A percentile compares a stretch with the other conserved stretches of the same genome.
Conservation (phyloP, 2,113 vertebrate genomes). For the Notarius lentiginosus region DNA sequence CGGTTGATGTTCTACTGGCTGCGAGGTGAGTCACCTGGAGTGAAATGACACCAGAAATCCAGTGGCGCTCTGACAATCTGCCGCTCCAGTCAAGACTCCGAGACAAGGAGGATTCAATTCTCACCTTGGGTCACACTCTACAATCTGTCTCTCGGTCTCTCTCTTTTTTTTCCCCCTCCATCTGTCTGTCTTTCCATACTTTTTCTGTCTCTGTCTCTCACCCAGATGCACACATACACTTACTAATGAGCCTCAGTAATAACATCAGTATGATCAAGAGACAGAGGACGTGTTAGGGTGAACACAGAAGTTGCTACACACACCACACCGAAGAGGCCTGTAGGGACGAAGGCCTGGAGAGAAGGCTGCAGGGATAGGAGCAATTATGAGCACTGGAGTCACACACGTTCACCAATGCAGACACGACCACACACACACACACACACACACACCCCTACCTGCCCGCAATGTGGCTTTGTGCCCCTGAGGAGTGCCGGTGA, state of each 20-base stretch:
- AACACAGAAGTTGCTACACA: slow-evolving; percentile 17
- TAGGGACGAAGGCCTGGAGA: slow-evolving; percentile 63
- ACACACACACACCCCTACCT: slow-evolving; percentile 29
- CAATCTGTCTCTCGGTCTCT: slow-evolving; percentile 21
- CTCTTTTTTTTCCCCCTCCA: not conserved
- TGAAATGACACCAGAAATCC: slow-evolving; percentile 20
- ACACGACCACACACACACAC: slow-evolving; percentile 2
- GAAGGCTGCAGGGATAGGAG: slow-evolving; percentile 73
- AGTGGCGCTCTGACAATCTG: slow-evolving; percentile 25
- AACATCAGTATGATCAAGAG: slow-evolving; percentile 19
- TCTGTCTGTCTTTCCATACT: slow-evolving; percentile 6
- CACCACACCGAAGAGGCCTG: slow-evolving; percentile 30
- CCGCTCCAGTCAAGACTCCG: slow-evolving; percentile 3
- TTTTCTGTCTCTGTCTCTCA: slow-evolving; percentile 18
- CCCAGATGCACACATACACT: not conserved
- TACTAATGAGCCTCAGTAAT: slow-evolving; percentile 18
- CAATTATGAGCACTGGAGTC: slow-evolving; percentile 72
- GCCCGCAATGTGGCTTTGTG: slow-evolving; percentile 46
- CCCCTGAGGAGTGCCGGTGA: slow-evolving; percentile 64
- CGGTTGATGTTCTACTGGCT: slow-evolving; percentile 7
- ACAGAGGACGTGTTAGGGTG: not conserved
- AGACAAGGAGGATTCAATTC: slow-evolving; percentile 39
- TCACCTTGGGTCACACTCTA: slow-evolving; percentile 19
- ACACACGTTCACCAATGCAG: slow-evolving; percentile 61
- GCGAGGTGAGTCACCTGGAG: slow-evolving; percentile 42